phyloP scores from a whole-genome alignment of 2,797 vertebrate species.

The Falco cherrug region DNA sequence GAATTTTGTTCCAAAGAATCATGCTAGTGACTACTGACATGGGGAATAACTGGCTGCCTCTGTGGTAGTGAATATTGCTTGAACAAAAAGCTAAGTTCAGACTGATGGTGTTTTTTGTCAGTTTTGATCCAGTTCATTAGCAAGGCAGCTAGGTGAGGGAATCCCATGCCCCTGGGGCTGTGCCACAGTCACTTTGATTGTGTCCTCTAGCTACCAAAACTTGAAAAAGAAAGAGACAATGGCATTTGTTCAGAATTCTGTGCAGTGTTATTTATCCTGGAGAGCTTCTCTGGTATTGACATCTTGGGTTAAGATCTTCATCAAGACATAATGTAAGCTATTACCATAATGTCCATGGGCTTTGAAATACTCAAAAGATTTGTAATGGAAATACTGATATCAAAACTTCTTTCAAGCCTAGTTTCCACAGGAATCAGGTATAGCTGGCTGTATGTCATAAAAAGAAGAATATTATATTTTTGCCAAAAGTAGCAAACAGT shows the following conservation, averaged over 20 bases:
- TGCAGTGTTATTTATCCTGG: background rate
- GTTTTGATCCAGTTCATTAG: background rate
- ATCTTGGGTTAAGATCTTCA: conserved; percentile 21
- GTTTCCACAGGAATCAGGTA: background rate
- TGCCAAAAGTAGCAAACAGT: background rate
- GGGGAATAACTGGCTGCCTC: background rate
- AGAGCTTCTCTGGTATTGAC: background rate
- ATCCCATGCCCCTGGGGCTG: background rate
- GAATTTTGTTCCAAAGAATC: background rate
- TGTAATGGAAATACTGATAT: background rate
- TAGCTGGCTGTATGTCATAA: background rate
- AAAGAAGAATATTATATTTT: background rate
- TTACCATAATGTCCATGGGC: background rate
- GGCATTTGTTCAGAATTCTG: background rate
- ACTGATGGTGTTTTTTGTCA: background rate
- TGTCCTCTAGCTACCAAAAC: background rate
- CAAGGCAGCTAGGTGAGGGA: background rate
- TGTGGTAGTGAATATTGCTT: background rate
- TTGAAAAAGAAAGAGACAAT: background rate
- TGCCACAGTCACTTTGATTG: background rate
- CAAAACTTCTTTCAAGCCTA: background rate
- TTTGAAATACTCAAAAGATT: background rate
- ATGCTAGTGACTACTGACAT: background rate
- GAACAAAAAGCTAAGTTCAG: background rate
- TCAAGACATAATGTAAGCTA: background rate